Percentiles rank a stretch among this genome's conserved stretches.
Evolutionary conservation across 2,113 vertebrate genomes (phyloP).

Genomic region (Caloenas nicobarica): DNA sequence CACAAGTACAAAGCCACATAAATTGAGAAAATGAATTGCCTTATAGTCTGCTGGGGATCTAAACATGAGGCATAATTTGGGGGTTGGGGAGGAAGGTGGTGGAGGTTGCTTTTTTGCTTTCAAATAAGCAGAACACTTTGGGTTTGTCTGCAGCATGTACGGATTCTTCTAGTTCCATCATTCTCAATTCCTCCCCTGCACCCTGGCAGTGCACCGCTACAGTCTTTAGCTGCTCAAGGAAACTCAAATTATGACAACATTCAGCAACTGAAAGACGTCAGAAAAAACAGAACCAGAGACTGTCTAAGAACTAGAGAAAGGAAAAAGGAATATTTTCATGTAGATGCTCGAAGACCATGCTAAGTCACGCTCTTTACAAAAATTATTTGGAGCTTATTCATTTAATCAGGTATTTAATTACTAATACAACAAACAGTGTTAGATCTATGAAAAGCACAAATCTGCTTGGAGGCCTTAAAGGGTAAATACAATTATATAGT

Average conservation of each 20-base stretch:
- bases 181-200: not conserved
- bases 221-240: not conserved
- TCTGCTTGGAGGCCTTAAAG: conserved; percentile 18
- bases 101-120: not conserved
- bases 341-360: not conserved
- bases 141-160: not conserved
- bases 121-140: not conserved
- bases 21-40: not conserved
- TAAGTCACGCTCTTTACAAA: conserved; percentile 31
- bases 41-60: not conserved
- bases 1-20: not conserved
- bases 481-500: conserved; percentile 63
- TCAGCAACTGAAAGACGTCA: not conserved
- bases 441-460: conserved; percentile 20
- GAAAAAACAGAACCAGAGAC: not conserved
- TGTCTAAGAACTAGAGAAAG: not conserved
- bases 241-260: not conserved
- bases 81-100: accelerated
- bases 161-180: not conserved
- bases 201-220: not conserved
- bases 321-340: not conserved
- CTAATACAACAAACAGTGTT: conserved; percentile 30
- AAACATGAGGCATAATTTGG: not conserved
- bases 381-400: conserved; percentile 21
- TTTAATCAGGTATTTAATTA: conserved; percentile 72